Evolutionary conservation across 2,888 invertebrate genomes (phyloP), one percentile per base, ranked within the genome.

Genomic region (Drosophila kokeensis): DNA sequence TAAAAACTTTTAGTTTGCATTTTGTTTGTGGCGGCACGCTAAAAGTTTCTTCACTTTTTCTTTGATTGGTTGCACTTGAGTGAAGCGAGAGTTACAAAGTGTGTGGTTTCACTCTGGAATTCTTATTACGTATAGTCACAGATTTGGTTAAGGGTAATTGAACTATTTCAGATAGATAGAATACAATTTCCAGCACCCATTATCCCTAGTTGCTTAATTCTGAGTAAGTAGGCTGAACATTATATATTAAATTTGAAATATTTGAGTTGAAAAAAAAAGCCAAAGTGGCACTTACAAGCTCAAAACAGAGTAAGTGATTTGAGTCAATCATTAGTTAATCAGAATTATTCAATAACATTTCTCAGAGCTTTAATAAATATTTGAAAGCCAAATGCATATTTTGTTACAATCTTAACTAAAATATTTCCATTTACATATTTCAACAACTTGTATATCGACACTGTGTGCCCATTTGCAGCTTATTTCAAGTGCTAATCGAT

Each of bases 1-100:
- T 60, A 55, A 60, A 62, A 85, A 70, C 61, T 82, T 85, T 84
- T 54, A 62, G 63, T 53, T 69, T 64, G 64, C 55, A 66, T 49
- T 66, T 66, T 40, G 30, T 55, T 55, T 18, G 24, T 55, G 54
- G 34, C 34, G 34, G 8, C 27, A 5, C 11, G 32, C 11, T 10
- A 34, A 42, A 42, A 57, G 55, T 68, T 57, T 32, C 11, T 30
- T 10, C 2, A 24, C 24, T 42, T 42, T 18, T 42, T 57, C 27
- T 36, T 36, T 13, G 24, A 45, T 27, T 27, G 34, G 21, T 29
- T 40, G n/a, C 8, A 40, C 27, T 42, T 50, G 21, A 24, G 15
- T 32, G 27, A 21, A 24, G 24, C 27, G 6, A 21, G 29, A 53
- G 34, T 29, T 62, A 8, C 36, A 49, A 24, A 34, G 27, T 7